These are phyloP conservation scores for Gephyroberyx darwinii DNA, from an alignment of 2,797 vertebrate species.

Conservation along the genomic window DNA sequence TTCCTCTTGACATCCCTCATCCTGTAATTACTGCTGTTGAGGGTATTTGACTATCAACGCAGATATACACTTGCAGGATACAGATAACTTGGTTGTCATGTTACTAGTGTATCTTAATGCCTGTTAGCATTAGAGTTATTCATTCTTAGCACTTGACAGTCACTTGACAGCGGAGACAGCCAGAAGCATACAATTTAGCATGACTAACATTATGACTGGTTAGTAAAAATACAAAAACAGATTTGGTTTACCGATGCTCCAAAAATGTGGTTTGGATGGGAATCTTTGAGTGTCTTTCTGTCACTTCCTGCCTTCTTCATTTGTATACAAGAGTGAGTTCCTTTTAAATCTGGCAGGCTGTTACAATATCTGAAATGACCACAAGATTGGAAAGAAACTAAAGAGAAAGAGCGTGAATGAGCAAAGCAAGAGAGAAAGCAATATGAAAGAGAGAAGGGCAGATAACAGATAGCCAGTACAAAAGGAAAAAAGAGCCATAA, in stretches of 20 bases:
- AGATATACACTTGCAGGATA: neutral
- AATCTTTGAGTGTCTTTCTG: slow-evolving; percentile 1
- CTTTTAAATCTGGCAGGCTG: slow-evolving; percentile 26
- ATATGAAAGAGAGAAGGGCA: slow-evolving; percentile 1
- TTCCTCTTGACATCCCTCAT: slow-evolving; percentile 3
- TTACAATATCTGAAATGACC: slow-evolving; percentile 31
- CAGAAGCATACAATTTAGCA: slow-evolving; percentile 38
- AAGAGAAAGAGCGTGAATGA: slow-evolving; percentile 29
- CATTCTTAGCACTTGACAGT: slow-evolving; percentile 38
- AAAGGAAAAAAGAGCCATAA: slow-evolving; percentile 54
- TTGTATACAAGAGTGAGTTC: slow-evolving; percentile 33
- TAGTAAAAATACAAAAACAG: slow-evolving; percentile 16
- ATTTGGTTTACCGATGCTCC: slow-evolving; percentile 23
- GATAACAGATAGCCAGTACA: slow-evolving; percentile 45
- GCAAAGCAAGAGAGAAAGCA: neutral
- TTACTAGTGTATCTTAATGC: slow-evolving; percentile 27
- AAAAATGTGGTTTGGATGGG: slow-evolving; percentile 25
- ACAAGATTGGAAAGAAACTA: slow-evolving; percentile 19
- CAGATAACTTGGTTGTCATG: slow-evolving; percentile 30
- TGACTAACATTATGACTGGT: slow-evolving; percentile 11
- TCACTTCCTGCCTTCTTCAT: slow-evolving; percentile 20
- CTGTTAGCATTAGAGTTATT: slow-evolving; percentile 32
- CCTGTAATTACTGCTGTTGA: slow-evolving; percentile 39
- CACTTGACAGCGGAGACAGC: slow-evolving; percentile 23
- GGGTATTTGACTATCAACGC: slow-evolving; percentile 27